These are phyloP conservation scores for Dromius quadrimaculatus DNA, from an alignment of 2,888 invertebrate genomes.

Conservation along the genomic window DNA sequence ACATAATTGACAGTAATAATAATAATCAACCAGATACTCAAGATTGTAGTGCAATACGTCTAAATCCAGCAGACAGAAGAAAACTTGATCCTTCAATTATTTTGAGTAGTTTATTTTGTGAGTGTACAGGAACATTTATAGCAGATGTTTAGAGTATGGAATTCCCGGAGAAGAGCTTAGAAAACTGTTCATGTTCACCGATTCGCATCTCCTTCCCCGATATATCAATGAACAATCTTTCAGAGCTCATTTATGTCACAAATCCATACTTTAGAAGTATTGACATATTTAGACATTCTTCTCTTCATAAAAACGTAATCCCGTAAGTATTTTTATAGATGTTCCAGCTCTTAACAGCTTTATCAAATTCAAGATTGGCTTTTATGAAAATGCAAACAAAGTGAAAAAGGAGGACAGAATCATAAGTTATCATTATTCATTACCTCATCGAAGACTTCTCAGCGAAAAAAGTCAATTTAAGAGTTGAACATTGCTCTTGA, in stretches of 20 bases:
- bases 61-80: no score
- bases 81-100: no score
- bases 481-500: constrained; percentile 17
- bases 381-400: constrained; percentile 34
- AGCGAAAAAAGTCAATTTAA: constrained; percentile 42
- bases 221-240: not conserved
- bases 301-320: not conserved
- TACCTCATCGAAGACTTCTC: constrained; percentile 35
- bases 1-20: no score
- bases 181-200: no score
- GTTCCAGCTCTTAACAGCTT: not conserved
- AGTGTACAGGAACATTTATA: no score
- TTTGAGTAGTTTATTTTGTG: no score
- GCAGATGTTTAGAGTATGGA: not conserved
- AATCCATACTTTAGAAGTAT: not conserved
- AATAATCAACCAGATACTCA: no score
- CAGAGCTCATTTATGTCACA: no score
- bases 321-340: not conserved
- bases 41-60: no score
- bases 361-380: constrained; percentile 14
- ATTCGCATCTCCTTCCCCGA: no score
- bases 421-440: constrained; percentile 48
- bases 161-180: not conserved
- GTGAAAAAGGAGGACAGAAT: constrained; percentile 31
- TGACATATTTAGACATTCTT: not conserved